Conservation (phyloP, 2,797 vertebrate species). For the Crenuchus spilurus region DNA sequence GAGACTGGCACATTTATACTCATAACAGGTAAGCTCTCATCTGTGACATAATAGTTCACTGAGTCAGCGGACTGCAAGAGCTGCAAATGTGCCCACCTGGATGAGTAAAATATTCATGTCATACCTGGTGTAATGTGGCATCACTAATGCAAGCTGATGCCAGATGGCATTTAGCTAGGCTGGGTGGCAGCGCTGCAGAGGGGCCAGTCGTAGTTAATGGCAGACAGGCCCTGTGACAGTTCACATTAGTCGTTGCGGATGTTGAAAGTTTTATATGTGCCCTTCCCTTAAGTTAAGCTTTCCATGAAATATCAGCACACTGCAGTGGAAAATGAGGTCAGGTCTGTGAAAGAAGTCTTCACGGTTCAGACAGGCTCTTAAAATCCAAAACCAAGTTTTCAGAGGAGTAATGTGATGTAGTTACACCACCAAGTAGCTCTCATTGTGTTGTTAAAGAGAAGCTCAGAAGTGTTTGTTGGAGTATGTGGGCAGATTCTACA, state of each 20-base stretch:
- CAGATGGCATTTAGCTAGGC: conserved; percentile 59
- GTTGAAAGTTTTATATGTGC: conserved; percentile 52
- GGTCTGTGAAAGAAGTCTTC: conserved; percentile 12
- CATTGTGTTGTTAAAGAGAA: neutral
- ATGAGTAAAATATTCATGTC: conserved; percentile 47
- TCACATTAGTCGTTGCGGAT: conserved; percentile 44
- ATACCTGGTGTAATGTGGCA: conserved; percentile 56
- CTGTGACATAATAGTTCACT: conserved; percentile 39
- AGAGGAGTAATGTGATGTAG: neutral
- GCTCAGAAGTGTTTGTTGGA: neutral
- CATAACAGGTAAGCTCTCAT: too few relatives aligned
- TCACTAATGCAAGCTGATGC: conserved; percentile 58
- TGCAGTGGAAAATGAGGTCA: conserved; percentile 55
- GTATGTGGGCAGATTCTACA: neutral
- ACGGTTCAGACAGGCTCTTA: conserved; percentile 28
- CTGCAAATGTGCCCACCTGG: conserved; percentile 50
- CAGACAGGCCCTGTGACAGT: conserved; percentile 33
- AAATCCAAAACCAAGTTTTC: conserved; percentile 5
- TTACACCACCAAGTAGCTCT: conserved; percentile 12
- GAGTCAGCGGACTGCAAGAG: conserved; percentile 46
- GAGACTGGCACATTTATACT: too few relatives aligned
- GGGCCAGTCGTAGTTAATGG: conserved; percentile 38
- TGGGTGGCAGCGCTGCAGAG: conserved; percentile 43
- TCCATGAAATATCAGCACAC: conserved; percentile 42
- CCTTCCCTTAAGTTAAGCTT: conserved; percentile 38